These are phyloP conservation scores for Orthosia cruda DNA, from an alignment of 2,888 invertebrate species.

Conservation along the genomic window DNA sequence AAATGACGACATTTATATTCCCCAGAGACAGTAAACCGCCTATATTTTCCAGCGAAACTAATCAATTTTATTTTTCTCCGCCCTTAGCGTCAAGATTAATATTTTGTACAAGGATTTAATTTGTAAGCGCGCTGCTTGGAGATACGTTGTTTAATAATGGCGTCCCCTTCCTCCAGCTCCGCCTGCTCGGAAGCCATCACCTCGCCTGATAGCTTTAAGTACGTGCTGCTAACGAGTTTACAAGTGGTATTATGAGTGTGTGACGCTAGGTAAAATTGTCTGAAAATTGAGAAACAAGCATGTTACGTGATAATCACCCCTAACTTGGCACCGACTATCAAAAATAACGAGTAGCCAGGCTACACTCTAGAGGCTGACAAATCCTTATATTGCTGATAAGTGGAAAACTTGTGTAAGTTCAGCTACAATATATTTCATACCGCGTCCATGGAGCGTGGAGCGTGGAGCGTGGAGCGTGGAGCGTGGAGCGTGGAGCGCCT, in stretches of 20 bases:
- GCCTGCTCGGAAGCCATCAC: conserved; percentile 14
- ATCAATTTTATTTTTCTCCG: conserved; percentile 53
- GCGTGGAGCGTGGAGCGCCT: conserved; percentile 1
- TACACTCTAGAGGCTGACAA: background rate
- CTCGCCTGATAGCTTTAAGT: conserved; percentile 23
- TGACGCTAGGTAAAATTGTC: conserved; percentile 5
- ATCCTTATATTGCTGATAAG: conserved; percentile 19
- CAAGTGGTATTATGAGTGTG: conserved; percentile 22
- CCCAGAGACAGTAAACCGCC: conserved; percentile 11
- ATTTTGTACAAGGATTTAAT: conserved; percentile 57
- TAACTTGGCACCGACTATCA: background rate
- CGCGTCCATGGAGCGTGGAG: conserved; percentile 2
- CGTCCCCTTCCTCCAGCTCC: conserved; percentile 8
- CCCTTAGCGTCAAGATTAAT: conserved; percentile 48
- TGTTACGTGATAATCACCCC: background rate
- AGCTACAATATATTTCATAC: conserved; percentile 14
- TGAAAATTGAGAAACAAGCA: conserved; percentile 11
- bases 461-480: conserved; percentile 4
- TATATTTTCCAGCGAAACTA: conserved; percentile 40
- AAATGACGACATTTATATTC: conserved; percentile 44
- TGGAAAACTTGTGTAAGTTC: conserved; percentile 33
- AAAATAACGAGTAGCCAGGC: conserved; percentile 4
- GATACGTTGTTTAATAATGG: conserved; percentile 40
- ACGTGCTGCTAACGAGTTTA: conserved; percentile 32
- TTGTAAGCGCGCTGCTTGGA: conserved; percentile 24